Evolutionary conservation across 2,888 invertebrate genomes (phyloP), one percentile per base, ranked within the genome.

Genomic region (Epirrita christyi): DNA sequence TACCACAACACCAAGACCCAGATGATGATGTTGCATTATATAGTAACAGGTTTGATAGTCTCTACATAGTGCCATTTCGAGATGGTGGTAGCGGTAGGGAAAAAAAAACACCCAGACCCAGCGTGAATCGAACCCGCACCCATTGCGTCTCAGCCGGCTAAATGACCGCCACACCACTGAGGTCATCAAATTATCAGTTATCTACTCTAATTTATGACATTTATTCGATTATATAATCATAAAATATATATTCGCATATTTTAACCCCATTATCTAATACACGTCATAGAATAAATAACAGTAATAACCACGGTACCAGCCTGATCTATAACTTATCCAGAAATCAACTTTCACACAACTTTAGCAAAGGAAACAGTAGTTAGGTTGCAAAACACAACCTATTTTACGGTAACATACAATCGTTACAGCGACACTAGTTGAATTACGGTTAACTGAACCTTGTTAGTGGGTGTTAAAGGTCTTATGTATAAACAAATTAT

Each of bases 321-420:
- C 43, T 51, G 59, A 48, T 59, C 51, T 44, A 55, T 55, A 55
- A 52, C 34, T 55, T 47, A 42, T 45, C 57, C 27, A 45, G 42
- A 34, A 51, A 59, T 59, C 59, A 59, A 59, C 59, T 59, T 59
- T 59, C 59, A 50, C 55, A 50, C 47, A 55, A 51, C 51, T 55
- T 21, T 51, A 51, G 42, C 27, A 55, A 55, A 59, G 59, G 59
- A 59, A 59, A 59, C 55, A 59, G 59, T 55, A 45, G 47, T 59
- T 54, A 50, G 34, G 51, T 55, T 59, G 55, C 59, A 59, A 59
- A 55, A 59, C 37, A 58, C 42, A 51, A 50, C 36, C 55, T 55
- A 59, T 55, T 58, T 59, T 52, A 29, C 47, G 9, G 34, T 43
- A 43, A 55, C 50, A 52, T 14, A 44, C 50, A 55, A 59, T 59